A percentile compares a stretch with the other conserved stretches of the same genome.
phyloP scores from a whole-genome alignment of 2,113 vertebrate species.

The Cyprinus carpio region DNA sequence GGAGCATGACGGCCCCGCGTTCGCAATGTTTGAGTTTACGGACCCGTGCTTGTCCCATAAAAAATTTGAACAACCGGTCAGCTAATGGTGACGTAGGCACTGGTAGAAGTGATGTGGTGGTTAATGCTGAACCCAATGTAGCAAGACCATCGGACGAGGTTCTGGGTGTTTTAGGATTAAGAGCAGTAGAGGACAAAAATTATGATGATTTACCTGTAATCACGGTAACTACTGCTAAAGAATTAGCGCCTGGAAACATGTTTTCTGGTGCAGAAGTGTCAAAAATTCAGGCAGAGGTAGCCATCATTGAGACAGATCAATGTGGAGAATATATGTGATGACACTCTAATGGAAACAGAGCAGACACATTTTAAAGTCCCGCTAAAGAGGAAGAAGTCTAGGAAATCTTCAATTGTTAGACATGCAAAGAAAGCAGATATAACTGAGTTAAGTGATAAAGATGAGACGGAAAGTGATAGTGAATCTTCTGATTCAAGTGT shows the following conservation, averaged over 20 bases:
- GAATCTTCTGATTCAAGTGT: no score
- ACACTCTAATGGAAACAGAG: not conserved
- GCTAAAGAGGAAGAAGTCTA: not conserved
- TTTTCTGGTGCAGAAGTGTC: not conserved
- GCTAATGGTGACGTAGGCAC: not conserved
- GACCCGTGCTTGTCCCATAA: not conserved
- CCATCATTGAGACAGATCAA: not conserved
- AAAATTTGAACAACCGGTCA: not conserved
- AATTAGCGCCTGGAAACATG: not conserved
- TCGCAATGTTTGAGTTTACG: no score
- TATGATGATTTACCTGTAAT: no score
- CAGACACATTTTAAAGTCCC: not conserved
- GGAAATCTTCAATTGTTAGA: no score
- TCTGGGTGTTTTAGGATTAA: no score
- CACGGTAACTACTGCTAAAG: not conserved
- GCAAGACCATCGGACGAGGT: no score
- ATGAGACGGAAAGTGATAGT: no score
- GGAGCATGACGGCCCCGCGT: no score
- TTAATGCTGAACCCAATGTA: not conserved
- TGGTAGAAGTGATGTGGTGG: not conserved
- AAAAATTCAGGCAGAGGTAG: fast-evolving
- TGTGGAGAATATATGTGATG: not conserved
- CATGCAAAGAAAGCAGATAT: no score
- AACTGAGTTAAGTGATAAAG: no score
- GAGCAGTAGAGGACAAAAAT: not conserved